Evolutionary conservation across 2,113 vertebrate genomes (phyloP), one percentile per base, ranked within the genome.

Genomic region (Antechinus flavipes): DNA sequence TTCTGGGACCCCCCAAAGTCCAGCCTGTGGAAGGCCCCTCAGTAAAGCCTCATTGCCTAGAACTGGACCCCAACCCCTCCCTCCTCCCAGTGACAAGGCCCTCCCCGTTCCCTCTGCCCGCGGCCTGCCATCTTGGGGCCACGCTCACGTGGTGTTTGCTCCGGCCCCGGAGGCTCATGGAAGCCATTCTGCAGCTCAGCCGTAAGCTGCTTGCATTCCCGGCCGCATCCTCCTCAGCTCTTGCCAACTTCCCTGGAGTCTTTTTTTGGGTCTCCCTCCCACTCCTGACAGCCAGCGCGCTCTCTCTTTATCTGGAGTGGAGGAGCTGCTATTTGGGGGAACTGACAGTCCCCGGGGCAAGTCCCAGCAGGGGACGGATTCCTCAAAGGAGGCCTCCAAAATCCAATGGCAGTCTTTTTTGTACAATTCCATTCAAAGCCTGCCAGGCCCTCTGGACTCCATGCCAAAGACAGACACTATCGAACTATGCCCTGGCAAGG

Each of bases 281-380:
- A 84, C 68, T 84, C 68, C 68, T 42, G 68, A 22, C 68, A 84
- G 68, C 68, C 68, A 84, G 68, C 68, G 42, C n/a, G 42, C 68
- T 84, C 68, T 84, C 68, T 84, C 68, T 84, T 84, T 84, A 84
- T 84, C 68, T 84, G 68, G 68, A 84, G 68, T 42, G 68, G n/a
- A 84, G 68, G 68, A 84, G n/a, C 68, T 84, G 68, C 68, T 84
- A 84, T 84, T 84, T 84, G 68, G n/a, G 68, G 68, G 68, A 84
- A 84, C 68, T 84, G 68, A 84, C 68, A 84, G 68, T 84, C 68
- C 68, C 68, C 68, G 27, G 68, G 68, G 68, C 68, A 84, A 84
- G 68, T 84, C 68, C 68, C 68, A 84, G 68, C 68, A 84, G 68
- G 68, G 68, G 68, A 42, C 68, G n/a, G 68, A 84, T 84, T 84